Evolutionary conservation across 2,888 invertebrate species (phyloP), one percentile per base, ranked within the genome.

Genomic region (Leptopilina myrica): DNA sequence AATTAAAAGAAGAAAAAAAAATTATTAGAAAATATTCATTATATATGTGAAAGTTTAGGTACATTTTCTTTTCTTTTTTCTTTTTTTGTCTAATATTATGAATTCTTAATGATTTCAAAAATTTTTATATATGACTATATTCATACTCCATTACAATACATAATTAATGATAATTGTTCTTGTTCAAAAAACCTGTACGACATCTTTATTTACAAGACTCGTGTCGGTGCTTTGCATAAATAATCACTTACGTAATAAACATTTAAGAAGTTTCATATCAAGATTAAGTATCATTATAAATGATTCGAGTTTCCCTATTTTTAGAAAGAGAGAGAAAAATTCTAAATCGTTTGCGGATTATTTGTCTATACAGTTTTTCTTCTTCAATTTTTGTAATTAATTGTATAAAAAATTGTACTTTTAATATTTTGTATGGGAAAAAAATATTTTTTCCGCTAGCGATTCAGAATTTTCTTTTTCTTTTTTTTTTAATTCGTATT

Each of bases 181-280:
- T 69, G 69, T 69, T 69, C 53, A 69, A 69, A 69, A 20, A 69
- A 69, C 69, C 53, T 69, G 49, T 53, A 69, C 69, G 69, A 69
- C 69, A 53, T 69, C 69, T 69, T 69, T 69, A 69, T 69, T 69
- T 69, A 69, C 69, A 69, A 69, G 69, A 53, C 26, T 69, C 69
- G 53, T 53, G 69, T 69, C 69, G 69, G 69, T 26, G 49, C 53
- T 6, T 69, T 49, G 53, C 69, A 69, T 69, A 69, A 69, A 69
- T 69, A 53, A 49, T 69, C 12, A 69, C 69, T 69, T 69, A 69
- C 69, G 53, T 69, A 69, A 33, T 69, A 67, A 20, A 67, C 49
- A 53, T 69, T 62, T 69, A 69, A 69, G 69, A 53, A 69, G 69
- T 14, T 69, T 69, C 69, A 20, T 69, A 53, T 26, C 69, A 69